phyloP scores from a whole-genome alignment of 2,797 vertebrate species.

The Phyllotis vaccarum region DNA sequence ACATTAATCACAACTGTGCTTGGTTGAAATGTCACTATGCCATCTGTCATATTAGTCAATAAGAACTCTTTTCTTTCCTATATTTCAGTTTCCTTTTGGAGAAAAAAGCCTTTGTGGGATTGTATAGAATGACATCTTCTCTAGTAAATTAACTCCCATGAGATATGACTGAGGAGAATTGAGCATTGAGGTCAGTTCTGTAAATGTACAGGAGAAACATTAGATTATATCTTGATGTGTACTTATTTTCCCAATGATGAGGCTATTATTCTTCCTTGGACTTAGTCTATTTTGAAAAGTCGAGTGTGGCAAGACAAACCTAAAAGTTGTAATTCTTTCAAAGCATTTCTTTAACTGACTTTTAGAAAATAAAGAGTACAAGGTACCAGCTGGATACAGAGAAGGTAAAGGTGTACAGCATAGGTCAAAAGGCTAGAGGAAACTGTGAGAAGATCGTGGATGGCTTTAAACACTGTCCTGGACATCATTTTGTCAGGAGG shows the following conservation, averaged over 20 bases:
- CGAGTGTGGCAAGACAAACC: neutral
- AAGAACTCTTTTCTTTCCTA: conserved; percentile 23
- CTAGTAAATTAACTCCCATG: conserved; percentile 52
- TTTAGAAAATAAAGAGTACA: neutral
- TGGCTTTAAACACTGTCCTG: neutral
- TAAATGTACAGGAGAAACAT: conserved; percentile 3
- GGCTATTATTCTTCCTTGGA: neutral
- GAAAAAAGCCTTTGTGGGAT: conserved; percentile 26
- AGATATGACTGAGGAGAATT: neutral
- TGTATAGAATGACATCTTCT: neutral
- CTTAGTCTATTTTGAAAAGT: neutral
- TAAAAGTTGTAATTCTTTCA: conserved; percentile 28
- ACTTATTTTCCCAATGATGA: neutral
- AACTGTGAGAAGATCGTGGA: neutral
- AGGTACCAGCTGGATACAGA: accelerated
- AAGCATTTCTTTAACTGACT: conserved; percentile 20
- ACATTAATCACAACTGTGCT: conserved; percentile 58
- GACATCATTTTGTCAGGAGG: conserved; percentile 17
- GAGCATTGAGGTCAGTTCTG: neutral
- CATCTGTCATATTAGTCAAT: conserved; percentile 53
- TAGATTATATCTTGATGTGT: neutral
- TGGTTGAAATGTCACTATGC: conserved; percentile 54
- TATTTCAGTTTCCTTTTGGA: conserved; percentile 53
- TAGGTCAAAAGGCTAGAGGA: conserved; percentile 3
- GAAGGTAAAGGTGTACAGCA: neutral